Conservation (phyloP, 2,113 vertebrate genomes). For the Morphnarchus princeps region DNA sequence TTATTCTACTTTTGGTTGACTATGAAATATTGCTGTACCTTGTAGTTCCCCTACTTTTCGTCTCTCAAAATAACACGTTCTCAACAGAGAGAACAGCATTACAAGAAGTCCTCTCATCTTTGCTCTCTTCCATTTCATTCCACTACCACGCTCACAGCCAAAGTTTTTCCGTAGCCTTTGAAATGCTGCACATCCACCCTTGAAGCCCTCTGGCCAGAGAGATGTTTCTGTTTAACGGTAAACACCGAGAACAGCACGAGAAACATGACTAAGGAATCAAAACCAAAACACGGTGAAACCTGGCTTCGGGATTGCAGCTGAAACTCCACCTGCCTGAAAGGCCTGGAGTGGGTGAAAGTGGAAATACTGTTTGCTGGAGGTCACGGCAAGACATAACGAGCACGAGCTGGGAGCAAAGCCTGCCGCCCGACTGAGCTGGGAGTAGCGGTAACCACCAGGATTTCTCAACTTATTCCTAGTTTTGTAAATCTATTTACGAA, state of each 20-base stretch:
- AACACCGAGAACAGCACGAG: background rate
- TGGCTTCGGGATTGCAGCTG: background rate
- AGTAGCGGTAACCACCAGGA: background rate
- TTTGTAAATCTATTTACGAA: background rate
- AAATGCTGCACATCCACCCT: background rate
- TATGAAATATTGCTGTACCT: background rate
- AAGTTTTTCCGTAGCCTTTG: background rate
- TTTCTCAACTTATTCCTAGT: background rate
- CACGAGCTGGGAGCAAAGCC: background rate
- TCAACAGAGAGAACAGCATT: background rate
- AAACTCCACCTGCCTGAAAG: background rate
- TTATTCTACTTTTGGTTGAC: background rate
- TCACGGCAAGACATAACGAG: background rate
- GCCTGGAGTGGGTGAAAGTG: background rate
- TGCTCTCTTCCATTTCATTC: background rate
- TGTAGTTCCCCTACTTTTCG: background rate
- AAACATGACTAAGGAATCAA: conserved; percentile 26
- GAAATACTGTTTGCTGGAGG: background rate
- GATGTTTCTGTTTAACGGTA: background rate
- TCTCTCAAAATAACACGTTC: background rate
- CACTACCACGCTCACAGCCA: background rate
- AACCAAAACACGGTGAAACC: conserved; percentile 24
- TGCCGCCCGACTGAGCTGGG: background rate
- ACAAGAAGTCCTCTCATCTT: background rate
- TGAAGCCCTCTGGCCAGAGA: background rate